Base-by-base conservation (phyloP, 2,888 invertebrate genomes). In the Nomada fabriciana region DNA sequence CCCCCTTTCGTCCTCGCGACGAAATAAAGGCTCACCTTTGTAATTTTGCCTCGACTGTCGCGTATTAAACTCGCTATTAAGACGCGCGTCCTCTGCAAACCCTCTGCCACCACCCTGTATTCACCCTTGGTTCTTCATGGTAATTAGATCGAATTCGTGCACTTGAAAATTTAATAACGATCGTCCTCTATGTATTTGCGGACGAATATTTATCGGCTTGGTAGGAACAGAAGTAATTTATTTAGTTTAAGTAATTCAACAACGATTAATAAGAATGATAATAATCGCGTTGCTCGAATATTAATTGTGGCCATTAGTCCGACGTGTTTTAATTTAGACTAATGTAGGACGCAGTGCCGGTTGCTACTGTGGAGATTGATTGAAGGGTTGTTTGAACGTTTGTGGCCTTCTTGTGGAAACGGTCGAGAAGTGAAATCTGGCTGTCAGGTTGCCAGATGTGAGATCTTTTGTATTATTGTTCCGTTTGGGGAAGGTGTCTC, bases 11-110 rank as follows among this genome's bases (percentile, higher is more conserved):
- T 69, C 50, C 80, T 79, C 79, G 87, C 89, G 86, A 87, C 86
- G 82, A 91, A 91, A 91, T 90, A 90, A 90, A 90, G 88, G 86
- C 83, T 76, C 79, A 72, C 80, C 87, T 79, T 82, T 88, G 89
- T 90, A 91, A 92, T 91, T 91, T 91, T 79, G 81, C 20, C 57
- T 47, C 47, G 47, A 15, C 47, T 47, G 47, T 11, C 57, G 20
- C 53, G 87, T 42, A 18, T 47, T 59, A 18, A 59, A 50, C 61
- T 57, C 55, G 29, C 36, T 5, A 36, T 36, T 36, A 73, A 47
- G 36, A 65, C 67, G 60, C 63, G 60, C 42, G 57, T 68, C 55
- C n/a, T 20, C 42, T 20, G 18, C 20, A 47, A 47, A 36, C 36
- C 64, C 50, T 52, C 13, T 36, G 29, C 3, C 42, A 25, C 47